Evolutionary conservation across 1,140 invertebrate genomes (phyloP).

Genomic region (Pseudomyrmex dendroicus): DNA sequence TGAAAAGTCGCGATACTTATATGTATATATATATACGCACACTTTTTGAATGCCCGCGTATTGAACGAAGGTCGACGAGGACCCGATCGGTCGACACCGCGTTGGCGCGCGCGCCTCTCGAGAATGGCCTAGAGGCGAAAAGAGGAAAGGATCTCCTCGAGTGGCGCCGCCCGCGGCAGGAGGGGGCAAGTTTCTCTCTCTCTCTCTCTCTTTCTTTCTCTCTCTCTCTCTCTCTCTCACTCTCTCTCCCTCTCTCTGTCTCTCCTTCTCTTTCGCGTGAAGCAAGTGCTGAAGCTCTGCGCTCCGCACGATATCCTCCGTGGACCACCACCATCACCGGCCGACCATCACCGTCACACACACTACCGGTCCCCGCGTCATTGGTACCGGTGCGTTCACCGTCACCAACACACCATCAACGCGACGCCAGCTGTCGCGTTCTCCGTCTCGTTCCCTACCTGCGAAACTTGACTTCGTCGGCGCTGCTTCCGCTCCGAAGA

Average conservation of each 20-base stretch:
- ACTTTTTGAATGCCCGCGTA: constrained; percentile 71
- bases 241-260: constrained; percentile 42
- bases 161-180: constrained; percentile 84
- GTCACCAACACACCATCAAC: constrained; percentile 69
- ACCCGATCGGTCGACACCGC: constrained; percentile 77
- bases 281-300: constrained; percentile 77
- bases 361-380: constrained; percentile 6
- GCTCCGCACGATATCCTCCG: constrained; percentile 63
- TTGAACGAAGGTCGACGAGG: constrained; percentile 75
- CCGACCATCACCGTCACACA: constrained; percentile 52
- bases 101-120: constrained; percentile 84
- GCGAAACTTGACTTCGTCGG: constrained; percentile 41
- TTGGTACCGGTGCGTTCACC: constrained; percentile 37
- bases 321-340: constrained; percentile 57
- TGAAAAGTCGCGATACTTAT: constrained; percentile 5
- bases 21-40: constrained; percentile 6
- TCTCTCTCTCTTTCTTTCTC: constrained; percentile 50
- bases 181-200: constrained; percentile 78
- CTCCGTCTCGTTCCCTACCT: constrained; percentile 35
- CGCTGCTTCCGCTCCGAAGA: constrained; percentile 37
- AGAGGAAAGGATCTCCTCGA: constrained; percentile 82
- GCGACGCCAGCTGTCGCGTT: constrained; percentile 63
- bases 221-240: constrained; percentile 44
- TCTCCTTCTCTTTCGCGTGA: constrained; percentile 67
- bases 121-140: constrained; percentile 85